Percentiles rank a stretch among this genome's conserved stretches.
Evolutionary conservation across 1,140 invertebrate species (phyloP).

Genomic region (Heliothis virescens): DNA sequence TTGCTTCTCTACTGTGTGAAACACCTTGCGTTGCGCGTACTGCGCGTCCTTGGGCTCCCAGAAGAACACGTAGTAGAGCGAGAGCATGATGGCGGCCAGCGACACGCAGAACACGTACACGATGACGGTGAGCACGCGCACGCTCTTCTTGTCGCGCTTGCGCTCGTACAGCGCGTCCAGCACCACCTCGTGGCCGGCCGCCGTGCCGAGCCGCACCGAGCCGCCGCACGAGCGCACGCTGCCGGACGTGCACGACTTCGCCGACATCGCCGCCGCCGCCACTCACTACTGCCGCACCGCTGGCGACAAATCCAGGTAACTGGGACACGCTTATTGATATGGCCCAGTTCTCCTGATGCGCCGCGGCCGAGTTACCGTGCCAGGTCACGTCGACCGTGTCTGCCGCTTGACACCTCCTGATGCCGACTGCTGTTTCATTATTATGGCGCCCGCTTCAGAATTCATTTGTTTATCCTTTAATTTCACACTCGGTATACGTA

Average conservation of each 20-base stretch:
- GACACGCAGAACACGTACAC: constrained; percentile 98
- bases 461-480: constrained; percentile 86
- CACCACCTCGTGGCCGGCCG: constrained; percentile 91
- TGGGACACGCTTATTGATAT: constrained; percentile 82
- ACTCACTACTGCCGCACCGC: constrained; percentile 63
- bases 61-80: constrained; percentile 97
- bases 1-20: constrained; percentile 80
- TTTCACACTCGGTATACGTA: constrained; percentile 77
- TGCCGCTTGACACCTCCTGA: constrained; percentile 79
- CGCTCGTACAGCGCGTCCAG: constrained; percentile 93
- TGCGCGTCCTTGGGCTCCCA: constrained; percentile 93
- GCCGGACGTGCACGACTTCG: constrained; percentile 78
- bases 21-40: constrained; percentile 83
- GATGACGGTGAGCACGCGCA: constrained; percentile 97
- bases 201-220: constrained; percentile 86
- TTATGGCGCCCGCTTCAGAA: constrained; percentile 77
- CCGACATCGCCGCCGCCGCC: constrained; percentile 74
- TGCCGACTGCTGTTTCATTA: constrained; percentile 82
- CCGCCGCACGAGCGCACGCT: constrained; percentile 83
- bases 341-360: constrained; percentile 77
- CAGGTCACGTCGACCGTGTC: constrained; percentile 80
- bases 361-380: constrained; percentile 66
- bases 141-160: constrained; percentile 94
- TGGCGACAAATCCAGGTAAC: constrained; percentile 71
- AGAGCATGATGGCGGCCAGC: constrained; percentile 97